A percentile compares a stretch with the other conserved stretches of the same genome.
Evolutionary conservation across 2,113 vertebrate species (phyloP).

Genomic region (Boulengeromyrus knoepffleri): DNA sequence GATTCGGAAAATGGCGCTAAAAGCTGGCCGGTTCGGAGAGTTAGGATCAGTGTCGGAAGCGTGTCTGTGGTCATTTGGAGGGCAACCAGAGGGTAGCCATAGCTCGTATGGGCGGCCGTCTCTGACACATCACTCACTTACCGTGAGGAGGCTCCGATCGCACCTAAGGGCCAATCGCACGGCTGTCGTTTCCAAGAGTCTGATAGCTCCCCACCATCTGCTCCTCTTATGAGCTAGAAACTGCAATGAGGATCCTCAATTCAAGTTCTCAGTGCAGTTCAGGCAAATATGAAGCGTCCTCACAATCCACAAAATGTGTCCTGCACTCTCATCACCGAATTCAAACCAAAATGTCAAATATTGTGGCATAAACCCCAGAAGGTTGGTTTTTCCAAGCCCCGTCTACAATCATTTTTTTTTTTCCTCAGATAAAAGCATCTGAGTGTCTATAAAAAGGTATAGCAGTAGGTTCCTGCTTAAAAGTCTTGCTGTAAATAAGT

Average conservation of each 20-base stretch:
- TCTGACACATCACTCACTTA: slow-evolving; percentile 59
- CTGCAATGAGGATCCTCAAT: slow-evolving; percentile 52
- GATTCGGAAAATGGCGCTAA: neutral
- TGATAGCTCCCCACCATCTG: slow-evolving; percentile 69
- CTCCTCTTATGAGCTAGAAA: slow-evolving; percentile 63
- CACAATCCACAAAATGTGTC: neutral
- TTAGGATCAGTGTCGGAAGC: slow-evolving; percentile 20
- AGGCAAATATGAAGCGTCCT: neutral
- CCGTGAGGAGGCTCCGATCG: slow-evolving; percentile 60
- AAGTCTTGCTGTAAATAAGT: slow-evolving; percentile 61
- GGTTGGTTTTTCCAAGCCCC: neutral
- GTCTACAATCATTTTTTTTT: neutral
- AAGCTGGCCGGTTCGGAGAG: neutral
- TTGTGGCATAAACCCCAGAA: neutral
- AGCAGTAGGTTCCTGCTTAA: slow-evolving; percentile 46
- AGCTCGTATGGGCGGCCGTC: slow-evolving; percentile 59
- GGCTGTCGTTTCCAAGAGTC: slow-evolving; percentile 67
- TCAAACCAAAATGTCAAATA: neutral
- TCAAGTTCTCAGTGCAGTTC: slow-evolving; percentile 26
- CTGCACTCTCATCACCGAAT: neutral
- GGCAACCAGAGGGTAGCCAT: slow-evolving; percentile 37
- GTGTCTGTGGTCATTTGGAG: slow-evolving; percentile 36
- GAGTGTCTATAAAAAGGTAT: slow-evolving; percentile 25
- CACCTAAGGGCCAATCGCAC: slow-evolving; percentile 70
- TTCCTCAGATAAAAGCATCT: slow-evolving; percentile 31